A percentile compares a stretch with the other conserved stretches of the same genome.
Conservation (phyloP, 2,113 vertebrate genomes). For the Actinemys pallida region DNA sequence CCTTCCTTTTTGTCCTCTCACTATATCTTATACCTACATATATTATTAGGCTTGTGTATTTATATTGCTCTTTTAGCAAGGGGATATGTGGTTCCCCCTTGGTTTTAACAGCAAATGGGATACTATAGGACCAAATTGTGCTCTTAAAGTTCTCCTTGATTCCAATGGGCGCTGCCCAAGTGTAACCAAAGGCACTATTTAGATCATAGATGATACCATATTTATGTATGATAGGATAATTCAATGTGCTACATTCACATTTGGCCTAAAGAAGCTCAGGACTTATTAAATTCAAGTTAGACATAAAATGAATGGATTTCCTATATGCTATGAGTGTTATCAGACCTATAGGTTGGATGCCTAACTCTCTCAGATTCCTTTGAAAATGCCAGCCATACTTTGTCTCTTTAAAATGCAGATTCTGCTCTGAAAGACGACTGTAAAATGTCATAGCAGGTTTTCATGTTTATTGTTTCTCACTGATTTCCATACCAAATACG, state of each 20-base stretch:
- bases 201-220: background rate
- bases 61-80: slow-evolving; percentile 55
- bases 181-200: slow-evolving; percentile 10
- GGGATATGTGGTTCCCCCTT: slow-evolving; percentile 55
- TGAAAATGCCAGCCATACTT: background rate
- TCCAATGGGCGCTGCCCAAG: slow-evolving; percentile 33
- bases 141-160: background rate
- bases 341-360: background rate
- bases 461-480: background rate
- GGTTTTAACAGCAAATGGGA: slow-evolving; percentile 21
- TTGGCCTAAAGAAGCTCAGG: slow-evolving; percentile 26
- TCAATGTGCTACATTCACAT: background rate
- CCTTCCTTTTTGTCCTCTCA: slow-evolving; percentile 55
- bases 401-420: background rate
- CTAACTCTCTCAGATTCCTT: background rate
- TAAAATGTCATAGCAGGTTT: background rate
- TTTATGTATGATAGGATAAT: background rate
- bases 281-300: background rate
- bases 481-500: background rate
- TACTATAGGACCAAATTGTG: background rate
- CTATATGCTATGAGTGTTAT: background rate
- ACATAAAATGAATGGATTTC: background rate
- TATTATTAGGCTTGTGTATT: slow-evolving; percentile 59
- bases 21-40: slow-evolving; percentile 44
- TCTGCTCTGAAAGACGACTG: background rate